phyloP scores from a whole-genome alignment of 2,113 vertebrate genomes.

The Natator depressus region DNA sequence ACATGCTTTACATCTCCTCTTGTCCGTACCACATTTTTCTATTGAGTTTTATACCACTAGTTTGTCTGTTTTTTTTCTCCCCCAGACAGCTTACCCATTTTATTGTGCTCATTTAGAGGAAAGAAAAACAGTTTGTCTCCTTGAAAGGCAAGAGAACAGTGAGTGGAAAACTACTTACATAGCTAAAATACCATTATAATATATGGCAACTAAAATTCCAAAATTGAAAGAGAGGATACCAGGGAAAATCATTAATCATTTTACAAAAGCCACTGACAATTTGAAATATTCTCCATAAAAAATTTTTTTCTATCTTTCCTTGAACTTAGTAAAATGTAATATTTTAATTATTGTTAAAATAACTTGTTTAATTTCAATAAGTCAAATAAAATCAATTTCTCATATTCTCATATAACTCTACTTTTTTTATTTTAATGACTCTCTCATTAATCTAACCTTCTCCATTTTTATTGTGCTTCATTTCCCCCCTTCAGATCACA shows the following conservation, averaged over 20 bases:
- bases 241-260: constrained; percentile 60
- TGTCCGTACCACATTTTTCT: constrained; percentile 68
- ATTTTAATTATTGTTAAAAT: constrained; percentile 67
- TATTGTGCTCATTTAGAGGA: constrained; percentile 72
- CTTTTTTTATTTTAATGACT: constrained; percentile 69
- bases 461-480: constrained; percentile 72
- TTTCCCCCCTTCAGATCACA: constrained; percentile 55
- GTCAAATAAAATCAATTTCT: constrained; percentile 59
- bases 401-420: constrained; percentile 53
- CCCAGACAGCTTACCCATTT: constrained; percentile 62
- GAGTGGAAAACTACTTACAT: constrained; percentile 70
- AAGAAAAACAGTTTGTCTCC: constrained; percentile 74
- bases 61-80: constrained; percentile 49
- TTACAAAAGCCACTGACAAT: constrained; percentile 63
- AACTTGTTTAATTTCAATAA: constrained; percentile 69
- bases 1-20: constrained; percentile 51
- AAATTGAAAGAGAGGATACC: constrained; percentile 62
- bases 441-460: constrained; percentile 64
- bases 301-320: constrained; percentile 32
- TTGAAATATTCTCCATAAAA: constrained; percentile 64
- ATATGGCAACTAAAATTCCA: constrained; percentile 68
- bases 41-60: constrained; percentile 59
- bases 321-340: constrained; percentile 56
- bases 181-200: constrained; percentile 70
- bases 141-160: constrained; percentile 63